Evolutionary conservation across 2,797 vertebrate species (phyloP), one percentile per base, ranked within the genome.

Genomic region (Hydrophis major): DNA sequence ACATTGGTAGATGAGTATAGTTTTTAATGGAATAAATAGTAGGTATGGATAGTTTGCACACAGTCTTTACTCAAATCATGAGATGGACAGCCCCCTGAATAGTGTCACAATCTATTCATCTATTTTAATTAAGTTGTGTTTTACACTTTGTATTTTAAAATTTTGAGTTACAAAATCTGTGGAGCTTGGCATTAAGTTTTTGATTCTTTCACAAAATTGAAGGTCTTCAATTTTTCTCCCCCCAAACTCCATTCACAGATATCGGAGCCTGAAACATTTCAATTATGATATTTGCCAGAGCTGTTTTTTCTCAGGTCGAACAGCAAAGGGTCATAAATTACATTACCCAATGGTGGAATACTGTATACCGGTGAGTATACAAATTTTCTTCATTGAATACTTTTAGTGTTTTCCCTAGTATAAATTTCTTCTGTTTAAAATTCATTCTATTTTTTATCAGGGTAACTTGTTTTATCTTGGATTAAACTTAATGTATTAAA

Each of bases 291-390:
- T 99, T 95, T 99, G 99, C 97, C 99, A 99, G 97, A 99, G 98
- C 95, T 99, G 99, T 97, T 99, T 99, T 97, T 99, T 99, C 95
- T 99, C 99, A 53, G 99, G 99, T 91, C 99, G 99, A 92, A 99
- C 99, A 18, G 99, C 99, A 93, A 99, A 99, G 96, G 99, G 99
- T 50, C 99, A 99, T 97, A 99, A 99, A 96, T 97, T 99, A 92
- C 99, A 99, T 98, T 99, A 99, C 96, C 99, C 99, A 86, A 99
- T 99, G 99, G 99, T 99, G 97, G 99, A 99, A 95, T 99, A 99
- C 94, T 99, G 99, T 95, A 99, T 99, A 95, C 99, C 99, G 94
- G 99, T 99, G 95, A 99, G 99, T 97, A 95, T 61, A 53, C 91
- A 14, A 14, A 50, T 2, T 0, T 90, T 94, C 88, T 37, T 27